phyloP scores from a whole-genome alignment of 2,888 invertebrate genomes.

The Rhagonycha lutea region DNA sequence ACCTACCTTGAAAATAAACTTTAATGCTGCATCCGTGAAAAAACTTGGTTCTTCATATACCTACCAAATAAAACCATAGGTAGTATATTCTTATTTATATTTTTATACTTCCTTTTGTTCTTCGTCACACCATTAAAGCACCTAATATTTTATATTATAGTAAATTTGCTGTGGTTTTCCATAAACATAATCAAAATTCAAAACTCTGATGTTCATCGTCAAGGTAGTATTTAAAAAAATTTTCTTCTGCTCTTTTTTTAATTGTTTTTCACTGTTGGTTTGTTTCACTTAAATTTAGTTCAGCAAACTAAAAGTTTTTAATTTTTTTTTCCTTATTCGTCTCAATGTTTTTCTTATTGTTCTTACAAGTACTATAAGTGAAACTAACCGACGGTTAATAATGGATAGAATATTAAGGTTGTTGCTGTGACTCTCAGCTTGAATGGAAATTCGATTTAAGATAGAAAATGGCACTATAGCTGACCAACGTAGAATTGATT shows the following conservation, averaged over 20 bases:
- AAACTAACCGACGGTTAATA: background rate
- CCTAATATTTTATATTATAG: background rate
- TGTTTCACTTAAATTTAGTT: background rate
- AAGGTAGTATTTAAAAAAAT: background rate
- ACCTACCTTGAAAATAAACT: slow-evolving; percentile 24
- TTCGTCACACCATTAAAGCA: background rate
- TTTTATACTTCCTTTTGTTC: background rate
- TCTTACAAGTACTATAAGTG: background rate
- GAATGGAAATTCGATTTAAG: too few relatives aligned
- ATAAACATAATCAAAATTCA: background rate
- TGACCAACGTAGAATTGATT: too few relatives aligned
- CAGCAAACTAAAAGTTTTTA: background rate
- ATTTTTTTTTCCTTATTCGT: background rate
- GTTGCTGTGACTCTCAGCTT: too few relatives aligned
- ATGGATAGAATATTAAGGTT: background rate
- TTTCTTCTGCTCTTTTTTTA: background rate
- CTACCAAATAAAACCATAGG: slow-evolving; percentile 3
- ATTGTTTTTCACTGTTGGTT: background rate
- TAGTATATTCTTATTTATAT: background rate
- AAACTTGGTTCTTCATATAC: background rate
- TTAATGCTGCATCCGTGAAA: slow-evolving; percentile 18
- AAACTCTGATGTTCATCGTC: background rate
- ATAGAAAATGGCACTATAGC: too few relatives aligned
- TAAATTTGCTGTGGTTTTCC: background rate
- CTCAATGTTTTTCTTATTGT: background rate